Base-by-base conservation (phyloP, 2,797 vertebrate species). In the Yasuhikotakia modesta region DNA sequence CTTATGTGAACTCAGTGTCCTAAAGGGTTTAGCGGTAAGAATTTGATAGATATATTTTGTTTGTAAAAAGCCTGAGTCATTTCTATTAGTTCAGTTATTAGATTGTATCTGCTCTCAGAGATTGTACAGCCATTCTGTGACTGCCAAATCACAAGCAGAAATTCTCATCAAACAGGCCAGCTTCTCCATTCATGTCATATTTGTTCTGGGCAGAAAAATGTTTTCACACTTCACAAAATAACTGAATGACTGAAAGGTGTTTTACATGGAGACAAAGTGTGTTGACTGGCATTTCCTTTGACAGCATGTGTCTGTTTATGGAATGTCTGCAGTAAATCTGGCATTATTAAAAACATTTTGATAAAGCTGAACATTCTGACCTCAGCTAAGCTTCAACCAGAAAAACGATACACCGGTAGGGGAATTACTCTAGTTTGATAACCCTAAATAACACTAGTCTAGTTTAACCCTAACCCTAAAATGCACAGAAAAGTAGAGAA, bases 31-130 rank as follows among this genome's bases (percentile, higher is more conserved):
- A 27, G 32, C 22, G 5, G 48, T n/a, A 55, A 7, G 1, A 22
- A 65, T 65, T n/a, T n/a, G 35, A 12, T 43, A 11, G 11, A 69
- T 63, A 35, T 3, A 11, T 1, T 48, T 63, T 69, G 19, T 53
- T 78, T 70, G 30, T 70, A 76, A 61, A 63, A 78, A 70, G 45
- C 19, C 45, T 63, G 66, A 53, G 61, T 53, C 19, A 27, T 70
- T 57, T 4, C 67, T 14, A 57, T 61, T 19, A 70, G 57, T 30
- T 70, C 55, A 61, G 65, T 24, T 78, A 78, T 52, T 63, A 78
- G 24, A 69, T 78, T 78, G 11, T 0, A 70, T 63, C 46, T 30
- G 13, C 16, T 39, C 46, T 12, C 2, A 63, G 63, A 63, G 46
- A 78, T 63, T 32, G 27, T 76, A 69, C 68, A 60, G 65, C 64